Evolutionary conservation across 2,797 vertebrate genomes (phyloP).

Genomic region (Pogoniulus pusillus): DNA sequence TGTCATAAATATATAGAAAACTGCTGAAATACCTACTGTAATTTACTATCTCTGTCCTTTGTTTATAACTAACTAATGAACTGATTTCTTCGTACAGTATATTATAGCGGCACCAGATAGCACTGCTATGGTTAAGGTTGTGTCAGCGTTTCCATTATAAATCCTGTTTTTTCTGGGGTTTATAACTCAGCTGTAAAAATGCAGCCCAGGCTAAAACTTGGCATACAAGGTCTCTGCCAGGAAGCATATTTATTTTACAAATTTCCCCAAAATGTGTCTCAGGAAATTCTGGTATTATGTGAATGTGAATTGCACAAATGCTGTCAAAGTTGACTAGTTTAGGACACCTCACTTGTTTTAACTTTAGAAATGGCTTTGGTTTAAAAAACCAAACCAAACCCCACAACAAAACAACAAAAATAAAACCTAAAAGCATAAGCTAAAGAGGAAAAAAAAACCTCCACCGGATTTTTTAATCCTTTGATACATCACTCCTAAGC

Average conservation of each 20-base stretch:
- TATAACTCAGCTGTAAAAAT: constrained; percentile 75
- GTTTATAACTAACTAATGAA: constrained; percentile 81
- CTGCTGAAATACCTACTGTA: constrained; percentile 72
- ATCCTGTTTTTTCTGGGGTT: constrained; percentile 72
- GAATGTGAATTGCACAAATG: neutral
- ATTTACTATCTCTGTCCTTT: constrained; percentile 77
- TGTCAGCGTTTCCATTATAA: constrained; percentile 71
- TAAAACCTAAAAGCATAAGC: neutral
- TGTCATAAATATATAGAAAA: constrained; percentile 74
- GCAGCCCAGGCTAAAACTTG: constrained; percentile 70
- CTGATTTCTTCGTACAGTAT: constrained; percentile 73
- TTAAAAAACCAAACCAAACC: neutral
- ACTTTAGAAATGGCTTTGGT: neutral
- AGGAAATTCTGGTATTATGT: neutral
- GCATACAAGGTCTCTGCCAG: constrained; percentile 56
- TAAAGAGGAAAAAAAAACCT: neutral
- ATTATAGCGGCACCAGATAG: constrained; percentile 65
- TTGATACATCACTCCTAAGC: neutral
- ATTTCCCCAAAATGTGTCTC: constrained; percentile 9
- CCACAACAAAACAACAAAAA: too few relatives aligned
- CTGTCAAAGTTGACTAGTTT: neutral
- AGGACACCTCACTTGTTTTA: neutral
- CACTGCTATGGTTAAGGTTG: constrained; percentile 44
- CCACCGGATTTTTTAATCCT: neutral
- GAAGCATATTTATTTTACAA: constrained; percentile 49